Percentiles rank a stretch among this genome's conserved stretches.
These are phyloP conservation scores for Orchesella cincta DNA, from an alignment of 1,140 invertebrate genomes.

Conservation along the genomic window DNA sequence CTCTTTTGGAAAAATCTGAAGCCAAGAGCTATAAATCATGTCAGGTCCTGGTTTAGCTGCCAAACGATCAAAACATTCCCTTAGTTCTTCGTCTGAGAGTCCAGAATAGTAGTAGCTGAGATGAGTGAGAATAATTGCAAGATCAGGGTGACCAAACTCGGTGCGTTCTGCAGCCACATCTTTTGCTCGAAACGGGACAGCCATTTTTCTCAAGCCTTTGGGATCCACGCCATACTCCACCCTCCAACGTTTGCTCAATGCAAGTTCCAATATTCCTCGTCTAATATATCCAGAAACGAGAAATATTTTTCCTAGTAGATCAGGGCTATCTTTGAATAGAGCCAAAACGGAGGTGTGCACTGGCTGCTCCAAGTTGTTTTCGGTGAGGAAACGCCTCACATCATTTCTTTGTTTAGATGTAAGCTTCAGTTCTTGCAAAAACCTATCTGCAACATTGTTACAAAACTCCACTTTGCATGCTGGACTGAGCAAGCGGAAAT, in stretches of 20 bases:
- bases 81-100: background rate
- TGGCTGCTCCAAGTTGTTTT: background rate
- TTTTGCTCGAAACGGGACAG: conserved; percentile 45
- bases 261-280: conserved; percentile 26
- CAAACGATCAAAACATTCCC: background rate
- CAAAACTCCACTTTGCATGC: background rate
- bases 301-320: background rate
- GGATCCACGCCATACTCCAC: conserved; percentile 42
- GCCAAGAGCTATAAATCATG: conserved; percentile 22
- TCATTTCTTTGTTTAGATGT: background rate
- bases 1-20: background rate
- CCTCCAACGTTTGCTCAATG: conserved; percentile 39
- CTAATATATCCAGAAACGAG: conserved; percentile 25
- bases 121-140: conserved; percentile 36
- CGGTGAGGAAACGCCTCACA: background rate
- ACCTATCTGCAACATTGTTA: background rate
- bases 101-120: conserved; percentile 37
- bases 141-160: conserved; percentile 45
- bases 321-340: no score
- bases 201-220: conserved; percentile 22
- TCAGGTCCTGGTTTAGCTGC: background rate
- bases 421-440: background rate
- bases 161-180: conserved; percentile 44
- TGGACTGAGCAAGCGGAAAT: background rate
- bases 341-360: background rate